A percentile compares a stretch with the other conserved stretches of the same genome.
These are phyloP conservation scores for Lagenorhynchus albirostris DNA, from an alignment of 2,113 vertebrate species.

Conservation along the genomic window DNA sequence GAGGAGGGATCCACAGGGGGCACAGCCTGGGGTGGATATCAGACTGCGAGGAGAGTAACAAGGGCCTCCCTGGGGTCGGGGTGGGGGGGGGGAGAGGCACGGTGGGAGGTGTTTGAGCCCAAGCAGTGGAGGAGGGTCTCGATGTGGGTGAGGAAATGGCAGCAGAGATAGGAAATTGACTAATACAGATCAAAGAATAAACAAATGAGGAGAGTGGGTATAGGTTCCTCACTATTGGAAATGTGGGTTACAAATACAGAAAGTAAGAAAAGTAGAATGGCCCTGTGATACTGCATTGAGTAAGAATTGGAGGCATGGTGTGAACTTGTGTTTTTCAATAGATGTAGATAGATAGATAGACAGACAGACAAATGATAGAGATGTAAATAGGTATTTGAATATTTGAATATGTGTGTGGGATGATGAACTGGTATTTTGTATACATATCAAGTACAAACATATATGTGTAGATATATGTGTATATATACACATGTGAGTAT, in stretches of 20 bases:
- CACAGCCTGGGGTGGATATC: not conserved
- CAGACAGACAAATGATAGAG: not conserved
- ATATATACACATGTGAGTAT: not conserved
- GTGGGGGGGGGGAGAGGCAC: accelerated
- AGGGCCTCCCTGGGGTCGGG: not conserved
- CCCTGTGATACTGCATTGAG: not conserved
- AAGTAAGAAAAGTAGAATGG: not conserved
- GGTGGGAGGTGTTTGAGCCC: not conserved
- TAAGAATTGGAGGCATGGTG: not conserved
- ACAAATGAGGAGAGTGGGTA: not conserved
- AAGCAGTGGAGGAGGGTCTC: not conserved
- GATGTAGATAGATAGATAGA: not conserved
- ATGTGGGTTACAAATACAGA: not conserved
- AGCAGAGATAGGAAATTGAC: not conserved
- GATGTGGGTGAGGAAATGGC: not conserved
- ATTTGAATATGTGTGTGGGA: not conserved
- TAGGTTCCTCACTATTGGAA: not conserved
- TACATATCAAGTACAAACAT: not conserved
- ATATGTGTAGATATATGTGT: not conserved
- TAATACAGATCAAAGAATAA: not conserved
- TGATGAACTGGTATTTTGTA: not conserved
- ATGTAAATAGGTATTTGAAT: not conserved
- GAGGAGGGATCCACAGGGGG: accelerated
- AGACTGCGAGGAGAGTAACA: not conserved
- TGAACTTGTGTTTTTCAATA: not conserved